Conservation (phyloP, 2,888 invertebrate species). For the Hypolimnas misippus region DNA sequence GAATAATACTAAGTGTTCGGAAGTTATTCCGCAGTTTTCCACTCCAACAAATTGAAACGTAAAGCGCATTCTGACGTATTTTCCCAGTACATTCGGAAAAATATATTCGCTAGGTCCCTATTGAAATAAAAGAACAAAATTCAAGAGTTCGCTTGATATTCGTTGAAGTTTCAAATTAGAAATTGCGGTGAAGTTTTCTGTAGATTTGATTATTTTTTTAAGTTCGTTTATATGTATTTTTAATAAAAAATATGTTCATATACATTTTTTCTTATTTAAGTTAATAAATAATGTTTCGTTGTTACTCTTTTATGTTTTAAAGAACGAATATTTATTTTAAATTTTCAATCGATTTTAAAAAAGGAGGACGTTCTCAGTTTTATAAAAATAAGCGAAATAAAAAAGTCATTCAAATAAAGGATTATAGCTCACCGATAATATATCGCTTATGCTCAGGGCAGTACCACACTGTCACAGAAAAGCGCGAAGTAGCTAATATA, state of each 20-base stretch:
- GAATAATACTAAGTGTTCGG: constrained; percentile 38
- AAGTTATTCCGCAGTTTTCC: constrained; percentile 40
- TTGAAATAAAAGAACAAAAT: constrained; percentile 21
- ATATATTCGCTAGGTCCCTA: constrained; percentile 33
- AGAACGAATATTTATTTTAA: too few species aligned
- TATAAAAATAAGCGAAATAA: too few species aligned
- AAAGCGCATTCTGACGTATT: constrained; percentile 42
- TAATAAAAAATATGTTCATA: neutral
- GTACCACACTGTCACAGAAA: too few species aligned
- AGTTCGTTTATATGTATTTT: neutral
- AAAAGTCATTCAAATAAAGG: too few species aligned
- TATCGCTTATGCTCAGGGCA: too few species aligned
- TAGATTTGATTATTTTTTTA: neutral
- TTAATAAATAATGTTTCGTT: too few species aligned
- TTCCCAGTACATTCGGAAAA: constrained; percentile 37
- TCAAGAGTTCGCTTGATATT: constrained; percentile 9
- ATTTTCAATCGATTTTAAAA: too few species aligned
- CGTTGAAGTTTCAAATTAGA: constrained; percentile 2
- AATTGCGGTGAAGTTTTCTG: neutral
- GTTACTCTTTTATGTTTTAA: too few species aligned
- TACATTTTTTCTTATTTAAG: too few species aligned
- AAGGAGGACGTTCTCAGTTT: too few species aligned
- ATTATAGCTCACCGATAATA: too few species aligned
- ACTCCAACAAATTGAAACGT: constrained; percentile 43
- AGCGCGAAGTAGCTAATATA: too few species aligned